Evolutionary conservation across 2,113 vertebrate species (phyloP).

Genomic region (Lagopus muta): DNA sequence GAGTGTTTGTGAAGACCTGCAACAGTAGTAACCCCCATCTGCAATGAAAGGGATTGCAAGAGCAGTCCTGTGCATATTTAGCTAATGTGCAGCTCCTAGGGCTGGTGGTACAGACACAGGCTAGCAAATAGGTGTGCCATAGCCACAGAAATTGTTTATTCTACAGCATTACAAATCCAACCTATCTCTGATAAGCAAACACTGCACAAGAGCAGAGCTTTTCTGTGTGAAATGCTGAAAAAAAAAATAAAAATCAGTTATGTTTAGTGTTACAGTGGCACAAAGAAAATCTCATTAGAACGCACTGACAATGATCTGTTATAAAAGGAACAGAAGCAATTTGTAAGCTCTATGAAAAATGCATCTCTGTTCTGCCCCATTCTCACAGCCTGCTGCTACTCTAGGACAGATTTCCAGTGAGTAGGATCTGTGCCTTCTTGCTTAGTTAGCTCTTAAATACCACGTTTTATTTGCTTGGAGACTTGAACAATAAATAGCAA

Average conservation of each 20-base stretch:
- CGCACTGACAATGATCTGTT: not conserved
- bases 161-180: not conserved
- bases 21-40: conserved; percentile 8
- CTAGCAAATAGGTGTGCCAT: not conserved
- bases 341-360: not conserved
- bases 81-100: not conserved
- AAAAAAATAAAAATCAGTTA: not conserved
- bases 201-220: not conserved
- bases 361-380: not conserved
- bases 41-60: not conserved
- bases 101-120: not conserved
- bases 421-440: not conserved
- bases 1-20: not conserved
- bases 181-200: not conserved
- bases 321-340: not conserved
- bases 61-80: not conserved
- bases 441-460: not conserved
- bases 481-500: not conserved
- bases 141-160: not conserved
- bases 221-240: not conserved
- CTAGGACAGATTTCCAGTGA: conserved; percentile 2
- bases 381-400: not conserved
- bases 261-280: not conserved
- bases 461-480: conserved; percentile 35
- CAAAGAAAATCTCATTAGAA: conserved; percentile 10